Base-by-base conservation (phyloP, 1,140 invertebrate genomes). In the Drosophila tani region DNA sequence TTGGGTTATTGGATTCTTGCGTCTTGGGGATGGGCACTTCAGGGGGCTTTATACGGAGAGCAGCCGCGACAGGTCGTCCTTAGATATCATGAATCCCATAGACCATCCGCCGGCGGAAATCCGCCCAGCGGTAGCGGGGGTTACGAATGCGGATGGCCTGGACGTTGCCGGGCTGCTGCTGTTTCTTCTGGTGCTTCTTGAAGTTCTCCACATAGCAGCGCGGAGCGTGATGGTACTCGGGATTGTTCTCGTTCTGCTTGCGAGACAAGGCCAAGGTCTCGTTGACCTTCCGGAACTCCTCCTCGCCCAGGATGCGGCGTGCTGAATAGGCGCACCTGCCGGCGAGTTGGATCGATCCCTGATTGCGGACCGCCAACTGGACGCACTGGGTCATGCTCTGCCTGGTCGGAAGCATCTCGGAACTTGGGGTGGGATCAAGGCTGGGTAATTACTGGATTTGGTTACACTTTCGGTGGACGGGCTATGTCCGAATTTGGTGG, bases 31-130 rank as follows among this genome's bases (percentile, higher is more conserved):
- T 29, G 32, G 8, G 1, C 32, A 32, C 32, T 32, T 32, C 32
- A 32, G 8, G 8, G 7, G 8, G 8, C 8, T 11, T 32, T 32
- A 8, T 9, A 32, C 2, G 8, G 32, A 35, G 32, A 35, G 32
- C 32, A 11, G 32, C 32, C 32, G 32, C 32, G 32, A 9, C 32
- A 11, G 9, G 32, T 2, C 32, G 32, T 35, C 32, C 29, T 14
- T 80, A 80, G 19, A 73, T 50, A 50, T 82, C 77, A 15, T 63
- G 58, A 2, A 47, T 77, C 1, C 78, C 78, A 24, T 81, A 81
- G 7, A 82, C 60, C 80, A 77, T 68, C 5, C 73, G 66, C n/a
- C 80, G 43, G 9, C 80, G 73, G 15, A 82, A 82, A 15, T 82
- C 80, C 1, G 68, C 58, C 80, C 80, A 82, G 3, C 67, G 80